phyloP scores from a whole-genome alignment of 2,797 vertebrate genomes.

The Arrhamphus sclerolepis region DNA sequence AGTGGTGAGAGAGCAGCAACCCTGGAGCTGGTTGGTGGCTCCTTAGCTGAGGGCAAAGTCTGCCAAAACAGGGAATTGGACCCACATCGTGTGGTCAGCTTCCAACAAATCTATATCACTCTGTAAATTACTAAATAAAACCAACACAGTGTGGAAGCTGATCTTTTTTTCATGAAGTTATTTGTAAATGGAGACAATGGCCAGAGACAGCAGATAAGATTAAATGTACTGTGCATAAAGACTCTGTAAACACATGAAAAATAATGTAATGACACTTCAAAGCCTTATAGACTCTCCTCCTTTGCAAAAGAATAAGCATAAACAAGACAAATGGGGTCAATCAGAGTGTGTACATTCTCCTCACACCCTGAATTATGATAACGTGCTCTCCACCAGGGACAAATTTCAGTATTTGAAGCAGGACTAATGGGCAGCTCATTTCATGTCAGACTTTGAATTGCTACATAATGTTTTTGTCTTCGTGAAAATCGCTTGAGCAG shows the following conservation, averaged over 20 bases:
- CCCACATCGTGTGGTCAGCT: conserved; percentile 13
- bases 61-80: conserved; percentile 24
- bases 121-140: too few relatives aligned
- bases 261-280: conserved; percentile 27
- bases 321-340: conserved; percentile 29
- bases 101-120: conserved; percentile 13
- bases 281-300: conserved; percentile 31
- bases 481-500: conserved; percentile 20
- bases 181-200: conserved; percentile 29
- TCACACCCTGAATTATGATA: conserved; percentile 39
- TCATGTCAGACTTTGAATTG: conserved; percentile 38
- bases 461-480: conserved; percentile 11
- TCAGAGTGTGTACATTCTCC: conserved; percentile 33
- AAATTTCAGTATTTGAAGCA: conserved; percentile 31
- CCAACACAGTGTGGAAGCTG: background rate
- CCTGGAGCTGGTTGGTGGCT: conserved; percentile 16
- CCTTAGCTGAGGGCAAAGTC: conserved; percentile 7
- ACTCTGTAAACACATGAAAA: conserved; percentile 29
- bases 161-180: background rate
- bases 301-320: conserved; percentile 28
- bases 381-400: conserved; percentile 28
- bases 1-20: conserved; percentile 37
- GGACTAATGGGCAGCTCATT: conserved; percentile 37
- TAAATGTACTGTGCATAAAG: conserved; percentile 15
- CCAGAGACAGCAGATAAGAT: too few relatives aligned